Evolutionary conservation across 37 sponge, comb jelly and placozoan genomes (phyloP).

Genomic region (Chondrosia reniformis): DNA sequence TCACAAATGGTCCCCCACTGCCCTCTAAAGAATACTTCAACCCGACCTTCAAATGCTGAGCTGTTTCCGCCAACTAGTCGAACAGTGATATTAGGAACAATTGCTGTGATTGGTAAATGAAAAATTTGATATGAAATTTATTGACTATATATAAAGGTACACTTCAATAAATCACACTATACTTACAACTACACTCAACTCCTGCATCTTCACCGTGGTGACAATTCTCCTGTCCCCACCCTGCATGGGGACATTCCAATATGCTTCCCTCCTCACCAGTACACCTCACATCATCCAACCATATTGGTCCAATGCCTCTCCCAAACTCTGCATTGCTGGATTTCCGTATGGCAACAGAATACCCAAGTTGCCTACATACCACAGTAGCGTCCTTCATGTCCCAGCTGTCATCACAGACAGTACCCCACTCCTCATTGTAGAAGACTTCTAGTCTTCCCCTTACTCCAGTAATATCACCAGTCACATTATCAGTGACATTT

Average conservation of each 20-base stretch:
- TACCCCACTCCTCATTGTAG: conserved; percentile 27
- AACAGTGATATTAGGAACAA: no score
- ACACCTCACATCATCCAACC: conserved; percentile 38
- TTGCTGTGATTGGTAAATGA: no score
- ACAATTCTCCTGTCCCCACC: no score
- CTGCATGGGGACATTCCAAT: conserved; percentile 2
- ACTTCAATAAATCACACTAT: no score
- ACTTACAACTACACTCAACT: conserved; percentile 19
- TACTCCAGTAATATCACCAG: neutral
- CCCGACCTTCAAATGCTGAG: neutral
- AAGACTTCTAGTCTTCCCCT: conserved; percentile 26
- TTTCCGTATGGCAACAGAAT: neutral
- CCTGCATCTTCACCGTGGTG: conserved; percentile 10
- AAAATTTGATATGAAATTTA: no score
- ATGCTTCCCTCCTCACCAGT: conserved; percentile 16
- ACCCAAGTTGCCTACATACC: conserved; percentile 27
- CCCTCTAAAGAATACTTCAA: conserved; percentile 11
- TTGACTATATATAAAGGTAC: no score
- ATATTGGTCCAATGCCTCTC: conserved; percentile 15
- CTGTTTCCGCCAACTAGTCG: neutral
- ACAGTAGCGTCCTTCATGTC: conserved; percentile 5
- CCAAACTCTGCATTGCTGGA: conserved; percentile 26
- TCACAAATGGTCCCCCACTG: conserved; percentile 39
- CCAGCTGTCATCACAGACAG: conserved; percentile 36
- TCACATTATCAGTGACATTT: neutral